phyloP scores from a whole-genome alignment of 2,888 invertebrate genomes.

The Torymus aiolomorphi region DNA sequence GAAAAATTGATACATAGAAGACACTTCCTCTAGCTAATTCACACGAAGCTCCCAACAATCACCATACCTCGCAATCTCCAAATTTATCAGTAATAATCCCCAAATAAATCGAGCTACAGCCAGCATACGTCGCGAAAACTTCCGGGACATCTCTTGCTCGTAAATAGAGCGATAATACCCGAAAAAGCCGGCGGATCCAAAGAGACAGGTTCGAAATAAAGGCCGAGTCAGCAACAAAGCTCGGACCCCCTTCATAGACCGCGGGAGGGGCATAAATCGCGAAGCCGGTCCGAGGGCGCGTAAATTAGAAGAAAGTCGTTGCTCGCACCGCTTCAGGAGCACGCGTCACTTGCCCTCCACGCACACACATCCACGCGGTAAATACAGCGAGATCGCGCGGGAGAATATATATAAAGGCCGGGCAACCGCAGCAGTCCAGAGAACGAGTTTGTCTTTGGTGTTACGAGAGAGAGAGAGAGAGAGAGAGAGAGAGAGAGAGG shows the following conservation, averaged over 20 bases:
- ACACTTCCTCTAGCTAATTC: too few relatives aligned
- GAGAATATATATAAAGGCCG: background rate
- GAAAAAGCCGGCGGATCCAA: background rate
- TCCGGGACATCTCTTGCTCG: background rate
- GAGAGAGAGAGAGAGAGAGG: constrained; percentile 34
- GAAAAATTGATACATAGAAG: too few relatives aligned
- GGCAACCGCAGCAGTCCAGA: constrained; percentile 60
- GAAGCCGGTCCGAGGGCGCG: background rate
- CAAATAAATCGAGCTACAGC: background rate
- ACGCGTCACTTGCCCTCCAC: background rate
- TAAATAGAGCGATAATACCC: constrained; percentile 16
- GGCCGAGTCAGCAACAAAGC: constrained; percentile 28
- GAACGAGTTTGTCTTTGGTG: constrained; percentile 72
- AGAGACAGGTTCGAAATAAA: background rate
- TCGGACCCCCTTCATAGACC: too few relatives aligned
- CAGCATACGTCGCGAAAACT: background rate
- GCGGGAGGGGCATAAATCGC: constrained; percentile 12
- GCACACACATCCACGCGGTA: background rate
- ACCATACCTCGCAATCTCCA: background rate
- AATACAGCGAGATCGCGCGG: constrained; percentile 7
- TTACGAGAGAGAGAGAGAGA: constrained; percentile 60
- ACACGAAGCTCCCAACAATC: too few relatives aligned
- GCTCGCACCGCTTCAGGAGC: constrained; percentile 14
- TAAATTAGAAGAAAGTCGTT: constrained; percentile 47
- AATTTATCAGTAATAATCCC: background rate